A percentile compares a stretch with the other conserved stretches of the same genome.
Evolutionary conservation across 2,888 invertebrate genomes (phyloP).

Genomic region (Didymodactylos carnosus): DNA sequence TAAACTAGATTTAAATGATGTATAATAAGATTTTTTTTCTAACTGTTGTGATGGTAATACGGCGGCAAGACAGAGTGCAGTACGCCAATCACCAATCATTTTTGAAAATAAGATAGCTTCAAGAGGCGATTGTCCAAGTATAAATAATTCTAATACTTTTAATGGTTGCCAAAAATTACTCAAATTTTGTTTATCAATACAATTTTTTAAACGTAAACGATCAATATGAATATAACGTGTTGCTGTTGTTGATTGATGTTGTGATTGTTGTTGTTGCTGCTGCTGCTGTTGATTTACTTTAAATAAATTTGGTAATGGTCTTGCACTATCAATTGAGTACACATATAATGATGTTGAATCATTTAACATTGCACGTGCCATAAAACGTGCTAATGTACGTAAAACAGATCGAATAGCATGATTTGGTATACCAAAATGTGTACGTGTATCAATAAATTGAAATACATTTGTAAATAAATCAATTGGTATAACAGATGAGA

Average conservation of each 20-base stretch:
- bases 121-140: neutral
- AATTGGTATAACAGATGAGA: neutral
- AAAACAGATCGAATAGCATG: neutral
- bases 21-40: neutral
- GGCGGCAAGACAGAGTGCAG: neutral
- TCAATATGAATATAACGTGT: neutral
- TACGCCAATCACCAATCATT: neutral
- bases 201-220: neutral
- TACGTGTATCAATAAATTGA: neutral
- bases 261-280: neutral
- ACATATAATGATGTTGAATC: neutral
- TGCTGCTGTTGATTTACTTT: neutral
- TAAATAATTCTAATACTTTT: neutral
- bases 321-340: neutral
- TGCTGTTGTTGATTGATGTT: no score
- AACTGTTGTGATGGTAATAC: neutral
- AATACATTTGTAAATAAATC: neutral
- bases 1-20: no score
- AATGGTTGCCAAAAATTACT: conserved; percentile 1
- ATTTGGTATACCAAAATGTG: neutral
- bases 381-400: neutral
- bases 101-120: neutral
- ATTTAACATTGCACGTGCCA: neutral
- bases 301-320: neutral
- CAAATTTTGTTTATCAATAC: neutral